Conservation (phyloP, 2,797 vertebrate genomes). For the Anguilla marmorata region DNA sequence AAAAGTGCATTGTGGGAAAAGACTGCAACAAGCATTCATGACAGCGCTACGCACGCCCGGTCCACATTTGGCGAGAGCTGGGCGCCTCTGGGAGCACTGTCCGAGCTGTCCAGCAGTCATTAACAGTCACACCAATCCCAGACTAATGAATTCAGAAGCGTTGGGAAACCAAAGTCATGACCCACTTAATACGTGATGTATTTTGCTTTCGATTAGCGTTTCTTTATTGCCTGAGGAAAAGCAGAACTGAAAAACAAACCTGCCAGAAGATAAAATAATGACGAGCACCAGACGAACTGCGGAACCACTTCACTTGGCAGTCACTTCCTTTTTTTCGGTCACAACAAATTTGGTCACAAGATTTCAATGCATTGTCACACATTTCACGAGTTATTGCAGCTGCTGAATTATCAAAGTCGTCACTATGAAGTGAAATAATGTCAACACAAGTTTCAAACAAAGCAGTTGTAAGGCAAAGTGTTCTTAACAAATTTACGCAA, state of each 20-base stretch:
- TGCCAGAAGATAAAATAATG: background rate
- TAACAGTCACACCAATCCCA: background rate
- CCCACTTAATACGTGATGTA: background rate
- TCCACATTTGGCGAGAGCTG: no score
- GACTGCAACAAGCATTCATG: background rate
- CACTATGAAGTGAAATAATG: no score
- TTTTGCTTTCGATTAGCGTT: background rate
- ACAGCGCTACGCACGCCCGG: background rate
- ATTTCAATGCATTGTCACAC: background rate
- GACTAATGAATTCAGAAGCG: background rate
- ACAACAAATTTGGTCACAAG: background rate
- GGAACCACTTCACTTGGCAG: background rate
- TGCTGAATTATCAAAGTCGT: no score
- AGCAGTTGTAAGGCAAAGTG: no score
- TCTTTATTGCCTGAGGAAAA: background rate
- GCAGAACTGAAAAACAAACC: background rate
- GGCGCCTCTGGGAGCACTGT: no score
- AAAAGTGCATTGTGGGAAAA: background rate
- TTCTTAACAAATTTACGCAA: no score
- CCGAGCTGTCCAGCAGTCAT: background rate
- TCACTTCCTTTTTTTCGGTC: background rate
- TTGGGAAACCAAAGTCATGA: background rate
- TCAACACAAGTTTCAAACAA: no score
- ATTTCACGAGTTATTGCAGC: no score
- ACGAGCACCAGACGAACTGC: background rate